phyloP scores from a whole-genome alignment of 2,888 invertebrate genomes.

The Trissolcus brochymenae region DNA sequence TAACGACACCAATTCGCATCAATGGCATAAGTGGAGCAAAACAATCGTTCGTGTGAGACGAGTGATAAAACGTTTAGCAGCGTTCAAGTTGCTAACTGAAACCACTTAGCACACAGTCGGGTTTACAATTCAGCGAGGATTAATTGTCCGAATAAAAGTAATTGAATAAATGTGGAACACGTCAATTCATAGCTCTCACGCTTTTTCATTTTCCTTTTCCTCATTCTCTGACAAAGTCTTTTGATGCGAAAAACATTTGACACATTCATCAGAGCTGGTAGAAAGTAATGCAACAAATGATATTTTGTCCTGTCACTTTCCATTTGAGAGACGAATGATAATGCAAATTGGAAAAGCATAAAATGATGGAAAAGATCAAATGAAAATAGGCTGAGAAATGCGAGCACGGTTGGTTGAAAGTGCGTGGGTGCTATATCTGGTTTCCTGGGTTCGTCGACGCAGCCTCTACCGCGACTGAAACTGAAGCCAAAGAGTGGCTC shows the following conservation, averaged over 20 bases:
- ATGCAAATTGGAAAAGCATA: constrained; percentile 28
- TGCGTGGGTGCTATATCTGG: constrained; percentile 63
- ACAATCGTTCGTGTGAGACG: constrained; percentile 50
- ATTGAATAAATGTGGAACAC: constrained; percentile 35
- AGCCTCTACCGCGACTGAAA: constrained; percentile 63
- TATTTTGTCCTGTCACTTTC: no score
- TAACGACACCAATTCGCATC: constrained; percentile 44
- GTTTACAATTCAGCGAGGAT: constrained; percentile 29
- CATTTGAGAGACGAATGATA: no score
- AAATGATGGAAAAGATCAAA: constrained; percentile 24
- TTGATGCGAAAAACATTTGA: no score
- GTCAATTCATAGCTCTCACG: constrained; percentile 25
- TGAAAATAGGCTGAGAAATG: constrained; percentile 42
- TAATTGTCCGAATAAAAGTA: constrained; percentile 48
- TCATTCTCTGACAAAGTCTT: no score
- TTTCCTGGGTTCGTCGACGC: constrained; percentile 59
- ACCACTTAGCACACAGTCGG: constrained; percentile 39
- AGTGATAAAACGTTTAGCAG: constrained; percentile 53
- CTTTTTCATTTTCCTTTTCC: constrained; percentile 4
- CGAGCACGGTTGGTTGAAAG: constrained; percentile 55
- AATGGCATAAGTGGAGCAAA: constrained; percentile 51
- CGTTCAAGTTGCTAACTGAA: constrained; percentile 36
- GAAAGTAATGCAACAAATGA: no score
- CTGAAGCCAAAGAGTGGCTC: constrained; percentile 72
- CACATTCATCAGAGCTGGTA: no score